A percentile compares a stretch with the other conserved stretches of the same genome.
phyloP scores from a whole-genome alignment of 2,888 invertebrate species.

The Hedya salicella region DNA sequence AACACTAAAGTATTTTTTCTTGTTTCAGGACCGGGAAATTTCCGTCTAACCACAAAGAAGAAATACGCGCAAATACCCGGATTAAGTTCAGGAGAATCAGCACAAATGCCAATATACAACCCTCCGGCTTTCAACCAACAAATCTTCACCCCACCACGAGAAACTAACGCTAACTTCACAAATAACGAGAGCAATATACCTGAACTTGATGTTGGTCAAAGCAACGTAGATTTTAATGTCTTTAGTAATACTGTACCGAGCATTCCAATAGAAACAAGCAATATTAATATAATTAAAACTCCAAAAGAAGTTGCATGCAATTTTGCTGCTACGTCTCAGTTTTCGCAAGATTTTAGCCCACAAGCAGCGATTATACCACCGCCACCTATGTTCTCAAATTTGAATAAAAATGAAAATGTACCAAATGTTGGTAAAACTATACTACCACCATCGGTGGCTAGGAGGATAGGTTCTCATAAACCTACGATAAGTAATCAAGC shows the following conservation, averaged over 20 bases:
- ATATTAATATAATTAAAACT: conserved; percentile 42
- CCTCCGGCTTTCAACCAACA: conserved; percentile 43
- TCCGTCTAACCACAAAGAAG: conserved; percentile 88
- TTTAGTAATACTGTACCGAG: conserved; percentile 30
- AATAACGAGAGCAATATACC: conserved; percentile 44
- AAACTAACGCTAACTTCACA: conserved; percentile 37
- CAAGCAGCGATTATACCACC: conserved; percentile 67
- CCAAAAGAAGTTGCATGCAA: conserved; percentile 5
- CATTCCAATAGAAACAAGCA: conserved; percentile 40
- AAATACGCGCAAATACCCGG: conserved; percentile 93
- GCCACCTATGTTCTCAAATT: conserved; percentile 75
- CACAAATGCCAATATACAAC: conserved; percentile 46
- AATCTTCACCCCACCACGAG: conserved; percentile 38
- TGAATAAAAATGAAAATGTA: conserved; percentile 55
- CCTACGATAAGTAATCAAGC: conserved; percentile 64
- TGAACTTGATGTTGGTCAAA: conserved; percentile 50
- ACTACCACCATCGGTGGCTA: conserved; percentile 76
- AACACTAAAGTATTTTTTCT: conserved; percentile 44
- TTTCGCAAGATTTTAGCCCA: conserved; percentile 7
- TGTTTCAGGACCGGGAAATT: conserved; percentile 83
- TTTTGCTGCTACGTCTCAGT: conserved; percentile 12
- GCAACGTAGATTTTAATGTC: conserved; percentile 28
- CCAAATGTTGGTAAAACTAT: conserved; percentile 60
- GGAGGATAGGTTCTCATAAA: conserved; percentile 69
- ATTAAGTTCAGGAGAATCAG: conserved; percentile 78